These are phyloP conservation scores for Pristionchus japonicus DNA, from an alignment of 2,888 invertebrate genomes.

Conservation along the genomic window DNA sequence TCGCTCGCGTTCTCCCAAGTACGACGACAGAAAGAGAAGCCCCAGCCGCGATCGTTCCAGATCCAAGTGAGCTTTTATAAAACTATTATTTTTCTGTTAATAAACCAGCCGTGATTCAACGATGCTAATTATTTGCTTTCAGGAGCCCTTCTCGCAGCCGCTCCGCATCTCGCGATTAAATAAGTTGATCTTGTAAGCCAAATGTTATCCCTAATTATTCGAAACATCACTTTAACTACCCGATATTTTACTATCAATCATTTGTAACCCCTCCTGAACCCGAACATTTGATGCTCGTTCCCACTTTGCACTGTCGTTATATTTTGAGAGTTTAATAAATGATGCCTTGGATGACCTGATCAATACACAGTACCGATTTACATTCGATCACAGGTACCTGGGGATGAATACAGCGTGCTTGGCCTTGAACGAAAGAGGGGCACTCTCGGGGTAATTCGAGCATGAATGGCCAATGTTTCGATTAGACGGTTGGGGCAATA, in stretches of 20 bases:
- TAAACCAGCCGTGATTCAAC: neutral
- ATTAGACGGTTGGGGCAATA: neutral
- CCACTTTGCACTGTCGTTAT: slow-evolving; percentile 34
- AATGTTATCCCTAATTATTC: slow-evolving; percentile 27
- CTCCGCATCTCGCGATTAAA: slow-evolving; percentile 48
- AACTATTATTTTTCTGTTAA: neutral
- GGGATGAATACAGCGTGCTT: neutral
- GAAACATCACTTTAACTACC: slow-evolving; percentile 37
- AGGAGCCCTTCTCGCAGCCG: slow-evolving; percentile 51
- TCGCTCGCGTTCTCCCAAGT: slow-evolving; percentile 49
- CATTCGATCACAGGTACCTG: neutral
- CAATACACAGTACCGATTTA: slow-evolving; percentile 11
- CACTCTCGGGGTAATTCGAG: slow-evolving; percentile 7
- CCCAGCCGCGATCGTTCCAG: slow-evolving; percentile 42
- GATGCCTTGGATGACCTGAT: neutral
- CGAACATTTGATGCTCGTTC: slow-evolving; percentile 16
- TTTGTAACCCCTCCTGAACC: neutral
- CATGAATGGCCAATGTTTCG: slow-evolving; percentile 19
- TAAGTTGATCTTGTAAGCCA: neutral
- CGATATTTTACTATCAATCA: neutral
- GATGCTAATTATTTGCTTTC: neutral
- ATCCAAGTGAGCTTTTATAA: neutral
- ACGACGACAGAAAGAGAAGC: slow-evolving; percentile 45
- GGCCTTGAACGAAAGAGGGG: slow-evolving; percentile 4
- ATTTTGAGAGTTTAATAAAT: slow-evolving; percentile 11